Conservation (phyloP, 2,888 invertebrate species). For the Lasioglossum vierecki region DNA sequence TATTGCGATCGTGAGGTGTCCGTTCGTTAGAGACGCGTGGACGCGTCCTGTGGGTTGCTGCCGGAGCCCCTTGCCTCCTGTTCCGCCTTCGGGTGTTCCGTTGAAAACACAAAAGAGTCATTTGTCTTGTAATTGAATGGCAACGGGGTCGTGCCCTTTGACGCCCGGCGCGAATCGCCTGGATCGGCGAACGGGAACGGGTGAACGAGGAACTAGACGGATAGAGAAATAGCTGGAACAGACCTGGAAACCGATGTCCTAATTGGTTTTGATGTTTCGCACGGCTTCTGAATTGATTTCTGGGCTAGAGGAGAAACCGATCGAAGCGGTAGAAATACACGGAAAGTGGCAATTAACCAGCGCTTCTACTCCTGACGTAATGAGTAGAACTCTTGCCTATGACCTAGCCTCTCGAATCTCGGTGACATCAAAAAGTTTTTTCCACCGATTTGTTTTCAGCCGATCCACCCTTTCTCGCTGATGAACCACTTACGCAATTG, state of each 20-base stretch:
- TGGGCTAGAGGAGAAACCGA: background rate
- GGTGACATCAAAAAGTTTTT: background rate
- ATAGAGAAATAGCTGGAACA: background rate
- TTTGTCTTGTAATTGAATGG: slow-evolving; percentile 49
- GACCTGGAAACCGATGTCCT: background rate
- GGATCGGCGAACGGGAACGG: slow-evolving; percentile 8
- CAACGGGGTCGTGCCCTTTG: slow-evolving; percentile 4
- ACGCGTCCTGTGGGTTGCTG: slow-evolving; percentile 17
- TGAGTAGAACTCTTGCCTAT: background rate
- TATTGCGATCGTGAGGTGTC: slow-evolving; percentile 73
- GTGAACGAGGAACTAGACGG: background rate
- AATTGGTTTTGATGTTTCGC: background rate
- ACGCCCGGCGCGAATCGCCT: background rate
- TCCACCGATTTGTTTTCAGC: background rate
- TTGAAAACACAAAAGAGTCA: slow-evolving; percentile 43
- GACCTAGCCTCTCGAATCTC: background rate
- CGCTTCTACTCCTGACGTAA: background rate
- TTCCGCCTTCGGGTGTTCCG: slow-evolving; percentile 15
- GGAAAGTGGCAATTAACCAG: background rate
- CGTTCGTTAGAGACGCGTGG: slow-evolving; percentile 50
- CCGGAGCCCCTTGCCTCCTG: background rate
- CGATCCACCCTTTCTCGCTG: background rate
- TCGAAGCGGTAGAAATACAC: background rate
- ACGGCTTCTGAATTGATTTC: slow-evolving; percentile 8
- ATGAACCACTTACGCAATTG: background rate